Base-by-base conservation (phyloP, 2,113 vertebrate species). In the Salvator merianae region DNA sequence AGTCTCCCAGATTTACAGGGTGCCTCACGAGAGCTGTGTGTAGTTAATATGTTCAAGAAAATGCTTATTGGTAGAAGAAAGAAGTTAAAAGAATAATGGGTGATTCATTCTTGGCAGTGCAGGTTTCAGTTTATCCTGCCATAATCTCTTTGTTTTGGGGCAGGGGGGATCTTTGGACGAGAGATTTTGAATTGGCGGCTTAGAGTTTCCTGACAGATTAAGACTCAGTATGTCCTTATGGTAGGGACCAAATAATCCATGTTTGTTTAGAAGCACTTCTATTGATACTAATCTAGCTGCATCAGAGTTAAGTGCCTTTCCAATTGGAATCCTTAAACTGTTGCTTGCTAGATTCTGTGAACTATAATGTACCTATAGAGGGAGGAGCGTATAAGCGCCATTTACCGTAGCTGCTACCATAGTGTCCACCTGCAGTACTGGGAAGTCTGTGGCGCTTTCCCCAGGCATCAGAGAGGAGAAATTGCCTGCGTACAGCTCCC, bases 101-200 rank as follows among this genome's bases (percentile, higher is more conserved):
- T 88, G 5, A 24, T 0, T 77, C 90, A 73, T 86, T 8, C 20
- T 77, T 68, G 59, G 20, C n/a, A 89, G 43, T 71, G 38, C 24
- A 73, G 65, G 82, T 83, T 4, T 32, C 65, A 1, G 47, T 24
- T 36, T 3, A 5, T 53, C 79, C 3, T 72, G 38, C 82, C 88
- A n/a, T 3, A 65, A n/a, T n/a, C 40, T 78, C 59, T 70, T 91
- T 84, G 22, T 75, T 20, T 88, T 18, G 79, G 80, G 8, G 3
- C 50, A 53, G n/a, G n/a, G 71, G 24, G 69, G 68, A 2, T 63
- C 9, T 36, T 81, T 82, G 43, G 50, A 88, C 20, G 85, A 62
- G 59, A 28, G 34, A 63, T 26, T 3, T 75, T 26, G 4, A 20
- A 1, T 6, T 74, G 38, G 9, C 79, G 63, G 9, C 0, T 26